These are phyloP conservation scores for Sepiola atlantica DNA, from an alignment of 2,888 invertebrate genomes.

Conservation along the genomic window DNA sequence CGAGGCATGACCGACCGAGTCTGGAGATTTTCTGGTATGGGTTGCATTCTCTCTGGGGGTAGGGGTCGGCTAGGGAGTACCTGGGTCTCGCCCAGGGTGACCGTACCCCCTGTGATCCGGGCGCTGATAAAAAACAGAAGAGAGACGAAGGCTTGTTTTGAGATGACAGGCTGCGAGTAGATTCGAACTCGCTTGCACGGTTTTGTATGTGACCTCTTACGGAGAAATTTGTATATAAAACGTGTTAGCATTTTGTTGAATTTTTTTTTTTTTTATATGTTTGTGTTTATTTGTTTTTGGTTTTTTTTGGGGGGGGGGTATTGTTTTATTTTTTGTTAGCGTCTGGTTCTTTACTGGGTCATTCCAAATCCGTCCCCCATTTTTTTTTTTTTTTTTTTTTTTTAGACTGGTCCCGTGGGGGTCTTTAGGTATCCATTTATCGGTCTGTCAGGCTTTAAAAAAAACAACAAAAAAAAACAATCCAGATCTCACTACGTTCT, in stretches of 20 bases:
- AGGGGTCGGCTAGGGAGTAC: not conserved
- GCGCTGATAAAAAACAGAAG: not conserved
- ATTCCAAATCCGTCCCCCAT: not conserved
- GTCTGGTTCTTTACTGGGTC: too few species aligned
- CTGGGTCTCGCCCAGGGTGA: not conserved
- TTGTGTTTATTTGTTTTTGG: not conserved
- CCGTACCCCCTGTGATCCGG: not conserved
- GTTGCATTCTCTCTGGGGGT: not conserved
- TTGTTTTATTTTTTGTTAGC: not conserved
- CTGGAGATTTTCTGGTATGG: not conserved
- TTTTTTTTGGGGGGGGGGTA: too few species aligned
- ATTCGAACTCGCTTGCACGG: not conserved
- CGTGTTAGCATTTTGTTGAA: not conserved
- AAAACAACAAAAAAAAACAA: too few species aligned
- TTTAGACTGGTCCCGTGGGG: not conserved
- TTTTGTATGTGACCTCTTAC: not conserved
- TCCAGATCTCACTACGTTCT: too few species aligned
- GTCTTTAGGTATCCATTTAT: not conserved
- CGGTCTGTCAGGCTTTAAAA: too few species aligned
- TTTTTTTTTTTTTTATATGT: not conserved
- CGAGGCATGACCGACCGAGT: not conserved
- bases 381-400: too few species aligned
- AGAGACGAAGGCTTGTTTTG: not conserved
- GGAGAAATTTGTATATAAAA: not conserved
- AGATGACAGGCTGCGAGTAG: too few species aligned